phyloP scores from a whole-genome alignment of 2,113 vertebrate species.

The Nothocercus nigrocapillus region DNA sequence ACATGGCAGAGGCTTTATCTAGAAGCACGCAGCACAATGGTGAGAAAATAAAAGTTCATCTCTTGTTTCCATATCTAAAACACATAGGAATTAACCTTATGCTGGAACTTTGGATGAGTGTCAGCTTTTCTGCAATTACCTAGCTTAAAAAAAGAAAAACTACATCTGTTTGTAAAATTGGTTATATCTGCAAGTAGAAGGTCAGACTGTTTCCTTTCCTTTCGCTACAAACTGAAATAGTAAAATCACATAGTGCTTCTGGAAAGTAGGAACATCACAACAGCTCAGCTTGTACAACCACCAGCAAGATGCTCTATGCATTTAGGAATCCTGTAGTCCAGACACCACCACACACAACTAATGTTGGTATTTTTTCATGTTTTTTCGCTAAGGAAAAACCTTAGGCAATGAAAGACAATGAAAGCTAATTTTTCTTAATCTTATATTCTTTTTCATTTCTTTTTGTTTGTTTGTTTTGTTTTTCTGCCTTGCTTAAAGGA shows the following conservation, averaged over 20 bases:
- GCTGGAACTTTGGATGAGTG: too few species aligned
- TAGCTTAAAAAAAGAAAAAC: too few species aligned
- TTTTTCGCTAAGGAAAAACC: neutral
- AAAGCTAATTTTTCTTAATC: too few species aligned
- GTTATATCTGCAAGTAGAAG: neutral
- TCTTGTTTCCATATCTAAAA: neutral
- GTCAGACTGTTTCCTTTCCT: neutral
- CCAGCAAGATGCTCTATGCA: neutral
- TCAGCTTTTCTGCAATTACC: too few species aligned
- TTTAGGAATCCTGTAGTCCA: neutral
- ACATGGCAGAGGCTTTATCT: too few species aligned
- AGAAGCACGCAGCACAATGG: neutral
- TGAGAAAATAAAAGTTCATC: neutral
- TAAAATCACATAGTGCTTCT: neutral
- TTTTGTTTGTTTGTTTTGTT: neutral
- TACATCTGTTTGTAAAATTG: neutral
- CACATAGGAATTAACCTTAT: too few species aligned
- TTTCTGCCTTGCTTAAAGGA: neutral
- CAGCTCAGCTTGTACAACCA: neutral
- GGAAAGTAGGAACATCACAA: neutral
- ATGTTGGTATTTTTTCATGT: neutral
- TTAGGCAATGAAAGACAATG: neutral
- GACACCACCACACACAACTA: neutral
- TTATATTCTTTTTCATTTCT: neutral
- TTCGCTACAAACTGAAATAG: neutral